Evolutionary conservation across 2,888 invertebrate species (phyloP), one percentile per base, ranked within the genome.

Genomic region (Sesia apiformis): DNA sequence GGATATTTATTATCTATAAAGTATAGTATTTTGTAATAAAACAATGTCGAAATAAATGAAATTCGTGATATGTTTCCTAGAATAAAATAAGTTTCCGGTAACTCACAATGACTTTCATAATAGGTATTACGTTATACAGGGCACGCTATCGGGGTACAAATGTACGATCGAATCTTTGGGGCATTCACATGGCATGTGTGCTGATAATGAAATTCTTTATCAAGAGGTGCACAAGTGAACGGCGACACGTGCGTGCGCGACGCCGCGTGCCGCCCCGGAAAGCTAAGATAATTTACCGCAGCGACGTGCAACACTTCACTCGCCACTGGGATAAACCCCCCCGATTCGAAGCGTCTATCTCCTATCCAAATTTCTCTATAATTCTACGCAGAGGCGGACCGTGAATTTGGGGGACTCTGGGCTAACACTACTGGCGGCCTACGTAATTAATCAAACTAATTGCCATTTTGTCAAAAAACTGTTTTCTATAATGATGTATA

Each of bases 171-270:
- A 70, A 69, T 74, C 69, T 69, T 64, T 67, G 69, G 72, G 67
- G 72, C 70, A 74, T 77, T 76, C 76, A 72, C 61, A 66, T 70
- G 71, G 68, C 68, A 63, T 60, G 69, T 70, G 71, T 69, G 72
- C 76, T 77, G 75, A 76, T 84, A 83, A 84, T 82, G 79, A 81
- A 82, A 84, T 84, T 81, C 81, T 82, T 80, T 81, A 81, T 78
- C 76, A 80, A 76, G 77, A 74, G 76, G 74, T 75, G 72, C 67
- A 65, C 64, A 52, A 58, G 59, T 58, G 56, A 70, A 77, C 72
- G 76, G 68, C 62, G 71, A 65, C 66, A 77, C 81, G 81, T 81
- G 78, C 72, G 69, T 73, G 58, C 60, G 60, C 57, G 60, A 58
- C 54, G 54, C n/a, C 23, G 23, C 40, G 46, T 40, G 49, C 58